These are phyloP conservation scores for Nerophis lumbriciformis DNA, from an alignment of 2,113 vertebrate species.

Conservation along the genomic window DNA sequence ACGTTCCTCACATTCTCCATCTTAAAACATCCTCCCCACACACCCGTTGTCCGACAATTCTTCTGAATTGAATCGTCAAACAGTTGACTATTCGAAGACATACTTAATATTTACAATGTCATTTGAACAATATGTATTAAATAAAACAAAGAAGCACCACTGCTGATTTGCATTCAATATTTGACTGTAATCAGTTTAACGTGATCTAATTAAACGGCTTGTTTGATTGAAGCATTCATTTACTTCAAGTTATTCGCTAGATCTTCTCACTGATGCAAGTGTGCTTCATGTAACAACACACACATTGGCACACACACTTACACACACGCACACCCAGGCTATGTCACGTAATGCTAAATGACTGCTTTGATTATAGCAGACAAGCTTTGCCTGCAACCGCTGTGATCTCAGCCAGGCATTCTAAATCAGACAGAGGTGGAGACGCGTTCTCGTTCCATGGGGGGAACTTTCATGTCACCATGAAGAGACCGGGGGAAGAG, in stretches of 20 bases:
- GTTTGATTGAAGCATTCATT: background rate
- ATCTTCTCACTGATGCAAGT: conserved; percentile 5
- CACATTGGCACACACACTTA: background rate
- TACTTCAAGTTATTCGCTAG: conserved; percentile 11
- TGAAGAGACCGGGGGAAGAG: conserved; percentile 35
- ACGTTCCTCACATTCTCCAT: too few species aligned
- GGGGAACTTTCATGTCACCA: conserved; percentile 66
- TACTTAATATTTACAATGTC: too few species aligned
- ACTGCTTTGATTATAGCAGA: conserved; percentile 53
- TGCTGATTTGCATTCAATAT: too few species aligned
- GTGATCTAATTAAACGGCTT: too few species aligned
- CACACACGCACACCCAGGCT: background rate
- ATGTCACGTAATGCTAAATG: conserved; percentile 25
- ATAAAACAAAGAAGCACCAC: too few species aligned
- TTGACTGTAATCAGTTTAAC: too few species aligned
- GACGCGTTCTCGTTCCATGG: conserved; percentile 48
- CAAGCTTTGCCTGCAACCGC: conserved; percentile 35
- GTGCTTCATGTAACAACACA: conserved; percentile 6
- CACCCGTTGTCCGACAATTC: too few species aligned
- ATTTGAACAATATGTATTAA: too few species aligned
- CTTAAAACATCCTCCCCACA: too few species aligned
- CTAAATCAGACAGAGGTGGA: conserved; percentile 49
- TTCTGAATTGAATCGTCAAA: too few species aligned
- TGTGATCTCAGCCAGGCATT: conserved; percentile 58
- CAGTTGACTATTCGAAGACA: too few species aligned